These are phyloP conservation scores for Andrena trimmerana DNA, from an alignment of 2,888 invertebrate species.

Conservation along the genomic window DNA sequence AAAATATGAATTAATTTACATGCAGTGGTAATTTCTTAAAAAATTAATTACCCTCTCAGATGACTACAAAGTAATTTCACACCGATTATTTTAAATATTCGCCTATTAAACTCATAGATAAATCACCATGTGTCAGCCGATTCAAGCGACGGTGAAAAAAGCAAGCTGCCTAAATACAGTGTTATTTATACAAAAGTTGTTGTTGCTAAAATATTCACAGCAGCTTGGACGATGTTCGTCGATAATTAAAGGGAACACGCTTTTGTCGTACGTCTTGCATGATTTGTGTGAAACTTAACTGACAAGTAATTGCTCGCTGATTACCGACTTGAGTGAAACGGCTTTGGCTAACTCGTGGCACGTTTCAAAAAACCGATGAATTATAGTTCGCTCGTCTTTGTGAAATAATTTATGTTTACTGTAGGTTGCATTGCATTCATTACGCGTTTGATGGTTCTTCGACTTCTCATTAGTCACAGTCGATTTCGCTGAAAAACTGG, in stretches of 20 bases:
- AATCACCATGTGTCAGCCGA: constrained; percentile 1
- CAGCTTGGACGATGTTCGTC: not conserved
- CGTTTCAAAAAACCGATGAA: constrained; percentile 34
- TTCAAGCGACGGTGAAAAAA: not conserved
- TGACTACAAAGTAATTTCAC: not conserved
- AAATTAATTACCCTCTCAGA: not conserved
- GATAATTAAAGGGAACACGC: constrained; percentile 23
- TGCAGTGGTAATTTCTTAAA: not conserved
- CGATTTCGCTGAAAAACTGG: constrained; percentile 46
- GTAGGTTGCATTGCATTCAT: constrained; percentile 43
- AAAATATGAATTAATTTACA: not conserved
- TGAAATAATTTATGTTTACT: constrained; percentile 56
- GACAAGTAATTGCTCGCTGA: constrained; percentile 53
- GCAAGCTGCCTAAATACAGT: not conserved
- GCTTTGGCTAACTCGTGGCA: constrained; percentile 15
- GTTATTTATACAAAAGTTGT: not conserved
- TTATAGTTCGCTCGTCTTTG: constrained; percentile 47
- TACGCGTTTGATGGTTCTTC: constrained; percentile 58
- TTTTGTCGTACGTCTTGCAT: constrained; percentile 23
- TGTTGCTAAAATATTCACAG: constrained; percentile 14
- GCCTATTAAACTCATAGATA: not conserved
- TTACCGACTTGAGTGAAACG: constrained; percentile 47
- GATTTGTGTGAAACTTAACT: constrained; percentile 52
- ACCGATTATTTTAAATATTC: not conserved
- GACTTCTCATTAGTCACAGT: constrained; percentile 61